A percentile compares a stretch with the other conserved stretches of the same genome.
These are phyloP conservation scores for Vicugna pacos DNA, from an alignment of 2,113 vertebrate genomes.

Conservation along the genomic window DNA sequence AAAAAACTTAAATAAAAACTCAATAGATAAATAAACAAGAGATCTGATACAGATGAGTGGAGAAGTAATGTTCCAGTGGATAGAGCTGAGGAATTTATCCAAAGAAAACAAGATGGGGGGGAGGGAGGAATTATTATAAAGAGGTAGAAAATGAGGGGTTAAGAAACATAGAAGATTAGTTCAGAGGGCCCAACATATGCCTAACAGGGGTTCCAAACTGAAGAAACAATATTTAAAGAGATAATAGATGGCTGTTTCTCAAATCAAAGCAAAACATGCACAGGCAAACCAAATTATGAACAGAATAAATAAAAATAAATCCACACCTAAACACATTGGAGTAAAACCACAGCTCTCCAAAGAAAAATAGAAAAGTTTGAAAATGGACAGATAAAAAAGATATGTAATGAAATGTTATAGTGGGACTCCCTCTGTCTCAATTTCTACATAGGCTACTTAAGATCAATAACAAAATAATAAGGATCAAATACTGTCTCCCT, in stretches of 20 bases:
- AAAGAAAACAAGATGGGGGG: neutral
- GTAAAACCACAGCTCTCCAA: neutral
- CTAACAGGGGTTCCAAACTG: neutral
- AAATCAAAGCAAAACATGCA: neutral
- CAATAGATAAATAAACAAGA: neutral
- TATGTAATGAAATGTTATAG: neutral
- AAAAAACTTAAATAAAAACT: neutral
- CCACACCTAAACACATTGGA: neutral
- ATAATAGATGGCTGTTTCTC: neutral
- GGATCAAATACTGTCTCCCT: neutral
- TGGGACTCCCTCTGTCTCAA: neutral
- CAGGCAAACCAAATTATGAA: neutral
- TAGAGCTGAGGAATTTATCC: neutral
- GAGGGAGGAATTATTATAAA: neutral
- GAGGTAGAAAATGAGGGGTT: neutral
- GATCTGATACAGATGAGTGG: neutral
- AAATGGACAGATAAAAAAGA: neutral
- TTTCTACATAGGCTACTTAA: neutral
- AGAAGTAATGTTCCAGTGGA: neutral
- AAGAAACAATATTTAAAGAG: neutral
- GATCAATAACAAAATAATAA: neutral
- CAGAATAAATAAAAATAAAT: neutral
- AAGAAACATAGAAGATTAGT: neutral
- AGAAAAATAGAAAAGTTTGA: neutral
- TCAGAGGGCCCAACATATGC: neutral